Base-by-base conservation (phyloP, 2,113 vertebrate species). In the Thamnaconus septentrionalis region DNA sequence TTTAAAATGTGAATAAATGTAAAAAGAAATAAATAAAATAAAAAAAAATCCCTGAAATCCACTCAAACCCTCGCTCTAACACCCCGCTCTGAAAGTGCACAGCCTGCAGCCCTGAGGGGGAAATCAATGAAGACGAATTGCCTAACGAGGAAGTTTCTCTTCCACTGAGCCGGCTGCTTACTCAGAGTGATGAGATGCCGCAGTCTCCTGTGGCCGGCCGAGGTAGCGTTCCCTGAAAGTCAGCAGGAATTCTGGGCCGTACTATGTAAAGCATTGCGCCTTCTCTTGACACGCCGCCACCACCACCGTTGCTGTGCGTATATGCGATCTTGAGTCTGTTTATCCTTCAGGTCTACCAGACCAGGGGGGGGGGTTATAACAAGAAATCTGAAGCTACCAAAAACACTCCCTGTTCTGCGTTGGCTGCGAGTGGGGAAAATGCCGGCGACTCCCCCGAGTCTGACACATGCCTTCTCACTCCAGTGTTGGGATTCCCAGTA, bases 41-140 rank as follows among this genome's bases (percentile, higher is more conserved):
- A 31, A 31, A 31, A 31, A 31, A 31, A 2, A 31, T 31, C 74
- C 74, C 55, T 50, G 63, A 56, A 66, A 80, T 71, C 64, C 64
- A 64, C 61, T 45, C 53, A 12, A 45, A 31, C 18, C 18, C 18
- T 31, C 18, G 18, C 18, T 31, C 18, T 2, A 31, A 31, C 18
- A 64, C 49, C 58, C n/a, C 7, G 9, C 50, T 51, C 18, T 56
- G 56, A 68, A 71, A 60, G 47, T 72, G 68, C 72, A 54, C 58
- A 53, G 12, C 45, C 51, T 62, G 42, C 41, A n/a, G 59, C 61
- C 55, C 55, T 71, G 64, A 69, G 67, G 61, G n/a, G 67, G 66
- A 74, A 84, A 82, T 83, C 82, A 61, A 75, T 82, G 65, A 64
- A 78, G 76, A 80, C 84, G 54, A 79, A 90, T 79, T 60, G 58